Base-by-base conservation (phyloP, 2,888 invertebrate species). In the Campaea margaritaria region DNA sequence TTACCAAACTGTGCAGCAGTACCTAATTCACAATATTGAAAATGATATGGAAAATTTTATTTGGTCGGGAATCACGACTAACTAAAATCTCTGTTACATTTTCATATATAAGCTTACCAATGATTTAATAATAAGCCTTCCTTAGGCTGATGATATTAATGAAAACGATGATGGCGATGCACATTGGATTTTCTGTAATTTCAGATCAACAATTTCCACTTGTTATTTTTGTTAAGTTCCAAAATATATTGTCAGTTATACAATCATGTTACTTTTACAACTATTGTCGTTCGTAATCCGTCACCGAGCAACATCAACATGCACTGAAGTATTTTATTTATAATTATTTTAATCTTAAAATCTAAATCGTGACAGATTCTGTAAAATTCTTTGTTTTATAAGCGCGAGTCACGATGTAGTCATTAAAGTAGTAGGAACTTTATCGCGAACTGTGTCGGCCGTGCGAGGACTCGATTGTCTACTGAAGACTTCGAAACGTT, bases 371-470 rank as follows among this genome's bases (percentile, higher is more conserved):
- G 63, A 60, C 61, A 62, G 59, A 63, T 69, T 57, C 67, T 70
- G 67, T 59, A 54, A 57, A 56, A 50, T 57, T 53, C 44, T 42
- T 56, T 28, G 53, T 76, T 42, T 41, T 15, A 73, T 72, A 66
- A 71, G 67, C 68, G 67, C 68, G 69, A 73, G 81, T 82, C 82
- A 75, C 81, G 75, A 72, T 65, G 78, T 82, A 82, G 82, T 83
- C 83, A 83, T 83, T 83, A 82, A 62, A 62, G 46, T 64, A 64
- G 53, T 58, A 53, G 48, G 16, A 34, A 16, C 34, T 62, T 53
- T 53, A 52, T 1, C 50, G 16, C 42, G 53, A 54, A 52, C n/a
- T 58, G 56, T 62, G 39, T 51, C 41, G 49, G 46, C 7, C 0
- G 4, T 2, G 11, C 9, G 16, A 36, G 38, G 28, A 11, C 9